Base-by-base conservation (phyloP, 2,113 vertebrate species). In the Chrysemys picta region DNA sequence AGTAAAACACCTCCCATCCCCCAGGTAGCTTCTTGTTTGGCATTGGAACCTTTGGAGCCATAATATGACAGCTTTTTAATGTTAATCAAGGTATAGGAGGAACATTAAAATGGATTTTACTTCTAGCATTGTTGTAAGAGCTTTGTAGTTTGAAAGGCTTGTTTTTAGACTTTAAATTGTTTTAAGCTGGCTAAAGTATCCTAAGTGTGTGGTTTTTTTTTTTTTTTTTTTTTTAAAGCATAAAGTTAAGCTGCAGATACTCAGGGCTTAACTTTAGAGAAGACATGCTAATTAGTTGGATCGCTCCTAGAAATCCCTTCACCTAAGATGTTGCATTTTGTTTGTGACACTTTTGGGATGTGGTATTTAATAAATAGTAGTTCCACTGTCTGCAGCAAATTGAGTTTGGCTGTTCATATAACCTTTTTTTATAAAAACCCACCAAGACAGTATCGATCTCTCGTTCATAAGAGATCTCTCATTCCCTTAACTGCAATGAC, bases 401-500 rank as follows among this genome's bases (percentile, higher is more conserved):
- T 65, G 59, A 69, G 6, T 45, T 84, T 75, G 79, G 45, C 24
- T 49, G 49, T 2, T 19, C 5, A 7, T 42, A 35, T 0, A 1
- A 59, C 27, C 53, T 54, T 54, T 24, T 13, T 13, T 59, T 13
- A 31, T 79, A 89, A 76, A 47, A 80, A 14, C 57, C 25, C 53
- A 81, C 42, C 4, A 29, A n/a, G 38, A 45, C 21, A 72, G 2
- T 89, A 83, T 89, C 47, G 38, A 12, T 45, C 0, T 69, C 84
- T 75, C 42, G 19, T 42, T 75, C 21, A 31, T 14, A 62, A 65
- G 19, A 42, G 21, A 21, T 24, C 10, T 75, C 35, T 75, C 35
- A 9, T 42, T 75, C 69, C 21, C 21, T 2, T 78, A 62, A 62
- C 9, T 12, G 2, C 0, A 2, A 52, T n/a, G 11, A 49, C 6